Conservation (phyloP, 2,888 invertebrate genomes). For the Melanophora roralis region DNA sequence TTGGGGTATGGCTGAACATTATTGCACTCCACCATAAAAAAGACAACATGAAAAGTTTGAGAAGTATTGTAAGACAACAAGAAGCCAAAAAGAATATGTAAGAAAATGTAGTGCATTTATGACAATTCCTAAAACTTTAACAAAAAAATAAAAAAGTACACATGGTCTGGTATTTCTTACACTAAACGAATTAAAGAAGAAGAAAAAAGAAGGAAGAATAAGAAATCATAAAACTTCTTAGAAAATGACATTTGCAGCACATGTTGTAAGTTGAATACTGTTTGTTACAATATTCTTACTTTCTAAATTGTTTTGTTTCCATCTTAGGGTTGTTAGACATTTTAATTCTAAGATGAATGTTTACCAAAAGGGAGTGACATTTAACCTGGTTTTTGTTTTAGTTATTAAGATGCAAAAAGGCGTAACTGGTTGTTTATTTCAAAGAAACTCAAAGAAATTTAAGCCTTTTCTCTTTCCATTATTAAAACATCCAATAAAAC, state of each 20-base stretch:
- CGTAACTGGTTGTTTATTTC: constrained; percentile 15
- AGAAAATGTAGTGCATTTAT: constrained; percentile 53
- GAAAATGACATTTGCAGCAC: constrained; percentile 59
- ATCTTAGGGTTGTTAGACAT: constrained; percentile 34
- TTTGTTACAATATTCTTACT: background rate
- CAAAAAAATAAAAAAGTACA: no score
- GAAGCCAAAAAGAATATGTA: background rate
- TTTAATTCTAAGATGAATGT: constrained; percentile 54
- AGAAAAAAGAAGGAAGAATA: constrained; percentile 1
- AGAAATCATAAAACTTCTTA: constrained; percentile 44
- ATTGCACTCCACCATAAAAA: background rate
- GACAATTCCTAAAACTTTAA: constrained; percentile 54
- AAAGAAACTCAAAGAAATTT: no score
- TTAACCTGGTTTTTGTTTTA: constrained; percentile 35
- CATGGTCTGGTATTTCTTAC: constrained; percentile 29
- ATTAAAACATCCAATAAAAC: no score
- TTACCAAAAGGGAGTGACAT: constrained; percentile 50
- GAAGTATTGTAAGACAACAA: constrained; percentile 42
- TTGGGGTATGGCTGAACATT: constrained; percentile 1
- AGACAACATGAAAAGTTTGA: background rate
- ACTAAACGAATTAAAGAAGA: background rate
- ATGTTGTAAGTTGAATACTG: constrained; percentile 47
- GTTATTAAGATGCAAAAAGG: constrained; percentile 26
- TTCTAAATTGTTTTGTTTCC: constrained; percentile 2
- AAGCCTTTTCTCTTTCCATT: no score